phyloP scores from a whole-genome alignment of 2,888 invertebrate species.

The Camptogramma bilineatum region DNA sequence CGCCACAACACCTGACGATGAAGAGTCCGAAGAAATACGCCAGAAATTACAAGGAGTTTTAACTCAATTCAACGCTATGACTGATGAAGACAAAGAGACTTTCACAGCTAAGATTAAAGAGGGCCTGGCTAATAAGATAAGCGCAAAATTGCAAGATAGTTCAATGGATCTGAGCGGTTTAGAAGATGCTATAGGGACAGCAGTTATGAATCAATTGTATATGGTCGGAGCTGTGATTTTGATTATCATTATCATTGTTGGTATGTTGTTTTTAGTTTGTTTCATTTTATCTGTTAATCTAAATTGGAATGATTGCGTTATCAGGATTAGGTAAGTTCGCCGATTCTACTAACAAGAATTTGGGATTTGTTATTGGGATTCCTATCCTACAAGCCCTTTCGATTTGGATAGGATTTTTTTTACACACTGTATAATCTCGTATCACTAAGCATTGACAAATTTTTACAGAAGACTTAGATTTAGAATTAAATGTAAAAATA shows the following conservation, averaged over 20 bases:
- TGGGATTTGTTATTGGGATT: too few relatives aligned
- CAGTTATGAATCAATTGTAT: conserved; percentile 61
- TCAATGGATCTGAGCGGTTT: conserved; percentile 59
- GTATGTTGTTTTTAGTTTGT: conserved; percentile 51
- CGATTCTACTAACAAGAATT: too few relatives aligned
- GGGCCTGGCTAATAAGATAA: conserved; percentile 61
- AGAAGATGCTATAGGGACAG: conserved; percentile 63
- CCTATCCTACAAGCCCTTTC: too few relatives aligned
- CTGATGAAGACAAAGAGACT: conserved; percentile 61
- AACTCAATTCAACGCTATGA: conserved; percentile 60
- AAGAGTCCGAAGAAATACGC: conserved; percentile 61
- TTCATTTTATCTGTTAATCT: conserved; percentile 4
- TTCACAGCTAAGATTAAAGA: conserved; percentile 71
- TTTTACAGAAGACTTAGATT: too few relatives aligned
- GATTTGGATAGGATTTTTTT: too few relatives aligned
- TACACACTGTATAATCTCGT: too few relatives aligned
- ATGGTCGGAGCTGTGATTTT: conserved; percentile 58
- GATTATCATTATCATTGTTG: conserved; percentile 65
- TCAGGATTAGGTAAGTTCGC: background rate
- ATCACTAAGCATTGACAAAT: too few relatives aligned
- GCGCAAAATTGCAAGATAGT: conserved; percentile 60
- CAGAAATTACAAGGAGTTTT: conserved; percentile 65
- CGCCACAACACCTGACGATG: conserved; percentile 60
- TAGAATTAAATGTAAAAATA: too few relatives aligned
- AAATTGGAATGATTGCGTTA: conserved; percentile 6